A percentile compares a stretch with the other conserved stretches of the same genome.
These are phyloP conservation scores for Abrostola tripartita DNA, from an alignment of 2,888 invertebrate genomes.

Conservation along the genomic window DNA sequence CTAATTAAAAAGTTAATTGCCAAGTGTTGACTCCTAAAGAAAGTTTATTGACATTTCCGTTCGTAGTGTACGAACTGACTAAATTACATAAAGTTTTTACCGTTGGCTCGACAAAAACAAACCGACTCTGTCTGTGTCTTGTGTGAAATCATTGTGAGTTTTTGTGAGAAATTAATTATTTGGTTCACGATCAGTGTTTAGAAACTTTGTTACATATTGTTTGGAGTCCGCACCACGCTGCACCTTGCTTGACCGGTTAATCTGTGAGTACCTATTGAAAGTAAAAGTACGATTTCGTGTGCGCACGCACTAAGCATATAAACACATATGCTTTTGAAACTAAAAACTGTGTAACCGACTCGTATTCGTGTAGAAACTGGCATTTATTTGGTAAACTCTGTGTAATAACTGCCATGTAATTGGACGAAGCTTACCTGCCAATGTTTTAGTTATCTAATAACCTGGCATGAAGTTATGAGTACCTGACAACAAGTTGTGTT, in stretches of 20 bases:
- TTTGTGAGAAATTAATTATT: conserved; percentile 60
- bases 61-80: not conserved
- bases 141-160: conserved; percentile 57
- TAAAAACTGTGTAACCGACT: conserved; percentile 18
- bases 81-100: conserved; percentile 24
- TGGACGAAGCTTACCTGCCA: not conserved
- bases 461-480: not conserved
- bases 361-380: conserved; percentile 22
- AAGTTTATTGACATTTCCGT: conserved; percentile 4
- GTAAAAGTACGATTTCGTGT: conserved; percentile 66
- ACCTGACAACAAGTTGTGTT: not conserved
- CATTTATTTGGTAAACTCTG: conserved; percentile 35
- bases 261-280: conserved; percentile 69
- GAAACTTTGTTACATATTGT: conserved; percentile 56
- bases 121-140: conserved; percentile 50
- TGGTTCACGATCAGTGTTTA: conserved; percentile 56
- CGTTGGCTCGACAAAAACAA: conserved; percentile 45
- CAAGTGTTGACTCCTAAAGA: conserved; percentile 9
- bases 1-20: not conserved
- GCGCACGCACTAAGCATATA: conserved; percentile 47
- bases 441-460: not conserved
- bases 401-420: not conserved
- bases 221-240: conserved; percentile 27
- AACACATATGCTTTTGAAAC: conserved; percentile 38
- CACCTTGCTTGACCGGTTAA: conserved; percentile 64